Evolutionary conservation across 2,113 vertebrate genomes (phyloP).

Genomic region (Calyptommatus sinebrachiatus): DNA sequence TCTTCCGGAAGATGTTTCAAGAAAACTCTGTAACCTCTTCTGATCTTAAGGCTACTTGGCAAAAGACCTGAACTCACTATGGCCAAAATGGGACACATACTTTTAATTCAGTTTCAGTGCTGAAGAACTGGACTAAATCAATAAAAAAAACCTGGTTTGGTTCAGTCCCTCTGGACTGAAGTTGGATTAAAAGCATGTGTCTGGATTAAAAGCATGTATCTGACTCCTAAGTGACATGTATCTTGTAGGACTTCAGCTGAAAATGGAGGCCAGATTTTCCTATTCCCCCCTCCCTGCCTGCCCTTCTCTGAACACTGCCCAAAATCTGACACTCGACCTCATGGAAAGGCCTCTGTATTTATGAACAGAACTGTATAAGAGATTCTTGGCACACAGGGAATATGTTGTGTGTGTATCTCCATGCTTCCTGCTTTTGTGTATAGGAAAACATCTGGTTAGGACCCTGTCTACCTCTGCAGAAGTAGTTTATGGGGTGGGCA

Average conservation of each 20-base stretch:
- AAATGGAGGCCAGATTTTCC: not conserved
- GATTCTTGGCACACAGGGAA: not conserved
- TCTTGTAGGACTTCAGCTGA: no score
- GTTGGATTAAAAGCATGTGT: no score
- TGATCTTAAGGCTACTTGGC: not conserved
- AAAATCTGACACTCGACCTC: not conserved
- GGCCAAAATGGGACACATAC: no score
- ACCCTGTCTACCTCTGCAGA: not conserved
- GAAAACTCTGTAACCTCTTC: not conserved
- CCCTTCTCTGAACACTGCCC: not conserved
- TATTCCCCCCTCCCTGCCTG: not conserved
- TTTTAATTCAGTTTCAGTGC: no score
- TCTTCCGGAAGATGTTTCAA: not conserved
- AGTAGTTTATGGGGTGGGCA: not conserved
- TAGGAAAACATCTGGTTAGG: not conserved
- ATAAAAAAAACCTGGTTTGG: no score
- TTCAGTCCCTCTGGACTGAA: no score
- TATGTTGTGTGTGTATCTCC: not conserved
- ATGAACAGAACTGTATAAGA: not conserved
- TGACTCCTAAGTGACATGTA: not conserved
- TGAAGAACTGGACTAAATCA: no score
- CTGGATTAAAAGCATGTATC: no score
- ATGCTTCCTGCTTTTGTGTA: not conserved
- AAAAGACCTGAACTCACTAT: not conserved
- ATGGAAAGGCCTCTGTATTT: not conserved